Evolutionary conservation across 2,888 invertebrate species (phyloP), one percentile per base, ranked within the genome.

Genomic region (Zygothrica quintamaculata): DNA sequence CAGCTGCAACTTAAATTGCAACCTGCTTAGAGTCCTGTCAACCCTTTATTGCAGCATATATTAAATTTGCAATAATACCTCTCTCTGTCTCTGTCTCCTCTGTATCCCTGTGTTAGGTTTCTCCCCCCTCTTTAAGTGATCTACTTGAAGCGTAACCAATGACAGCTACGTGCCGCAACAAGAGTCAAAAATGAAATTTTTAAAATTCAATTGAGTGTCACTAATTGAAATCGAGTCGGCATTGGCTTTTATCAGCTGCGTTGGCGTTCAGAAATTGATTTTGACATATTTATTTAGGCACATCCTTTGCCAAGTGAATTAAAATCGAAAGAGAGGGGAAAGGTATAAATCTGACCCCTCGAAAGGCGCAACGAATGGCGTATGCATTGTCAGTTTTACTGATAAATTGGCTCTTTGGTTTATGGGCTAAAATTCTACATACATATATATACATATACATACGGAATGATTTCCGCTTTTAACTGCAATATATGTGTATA

Each of bases 271-370:
- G 59, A 56, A 74, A 69, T 78, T 52, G 76, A 77, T 73, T 77
- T 71, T 79, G 84, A 84, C 85, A 87, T 85, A 74, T 87, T 84
- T 77, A 87, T 87, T 79, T 74, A 74, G 70, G 76, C 73, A 68
- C 65, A 36, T 15, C 34, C 53, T 31, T 47, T n/a, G 52, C 55
- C 26, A 26, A 42, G n/a, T n/a, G n/a, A n/a, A n/a, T n/a, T n/a
- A n/a, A n/a, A n/a, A n/a, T n/a, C n/a, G n/a, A n/a, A n/a, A n/a
- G n/a, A n/a, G n/a, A n/a, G n/a, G n/a, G n/a, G n/a, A n/a, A 37
- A 43, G 55, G 42, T 55, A 70, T 67, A 71, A 64, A 72, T 60
- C 64, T 85, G 84, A 84, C 76, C 84, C 65, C 52, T 64, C 57
- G 43, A 60, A 58, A 65, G 78, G 76, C 76, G 73, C 74, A 82